Evolutionary conservation across 2,113 vertebrate species (phyloP).

Genomic region (Scophthalmus maximus): DNA sequence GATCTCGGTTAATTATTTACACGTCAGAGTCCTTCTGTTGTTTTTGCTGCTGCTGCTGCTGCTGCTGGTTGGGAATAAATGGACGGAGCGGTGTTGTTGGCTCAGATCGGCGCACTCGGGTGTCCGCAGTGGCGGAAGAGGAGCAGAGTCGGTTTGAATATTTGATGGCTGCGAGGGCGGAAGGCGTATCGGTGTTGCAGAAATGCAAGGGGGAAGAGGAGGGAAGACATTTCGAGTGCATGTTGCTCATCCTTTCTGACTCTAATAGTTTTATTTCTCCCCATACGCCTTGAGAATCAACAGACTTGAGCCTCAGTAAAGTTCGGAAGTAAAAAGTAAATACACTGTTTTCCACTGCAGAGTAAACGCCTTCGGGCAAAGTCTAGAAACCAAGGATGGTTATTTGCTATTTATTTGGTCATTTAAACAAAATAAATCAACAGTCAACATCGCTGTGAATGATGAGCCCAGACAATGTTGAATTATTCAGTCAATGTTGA

Average conservation of each 20-base stretch:
- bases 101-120: slow-evolving; percentile 42
- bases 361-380: background rate
- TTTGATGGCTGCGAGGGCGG: slow-evolving; percentile 48
- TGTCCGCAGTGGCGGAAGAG: slow-evolving; percentile 26
- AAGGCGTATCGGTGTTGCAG: slow-evolving; percentile 17
- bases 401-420: background rate
- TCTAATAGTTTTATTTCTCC: background rate
- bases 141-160: slow-evolving; percentile 51
- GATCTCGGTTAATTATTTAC: slow-evolving; percentile 49
- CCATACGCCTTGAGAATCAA: background rate
- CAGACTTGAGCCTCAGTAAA: background rate
- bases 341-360: background rate
- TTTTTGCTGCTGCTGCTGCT: slow-evolving; percentile 20
- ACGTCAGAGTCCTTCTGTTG: slow-evolving; percentile 11
- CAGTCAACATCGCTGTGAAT: slow-evolving; percentile 41
- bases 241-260: background rate
- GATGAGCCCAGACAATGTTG: slow-evolving; percentile 14
- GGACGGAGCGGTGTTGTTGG: slow-evolving; percentile 17
- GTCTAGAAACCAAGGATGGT: background rate
- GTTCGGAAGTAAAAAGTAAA: slow-evolving; percentile 2
- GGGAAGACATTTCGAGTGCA: background rate
- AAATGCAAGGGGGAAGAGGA: background rate
- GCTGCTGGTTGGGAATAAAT: slow-evolving; percentile 30
- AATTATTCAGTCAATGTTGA: slow-evolving; percentile 45
- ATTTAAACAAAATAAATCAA: slow-evolving; percentile 40